Conservation (phyloP, 2,113 vertebrate species). For the Tiliqua scincoides region DNA sequence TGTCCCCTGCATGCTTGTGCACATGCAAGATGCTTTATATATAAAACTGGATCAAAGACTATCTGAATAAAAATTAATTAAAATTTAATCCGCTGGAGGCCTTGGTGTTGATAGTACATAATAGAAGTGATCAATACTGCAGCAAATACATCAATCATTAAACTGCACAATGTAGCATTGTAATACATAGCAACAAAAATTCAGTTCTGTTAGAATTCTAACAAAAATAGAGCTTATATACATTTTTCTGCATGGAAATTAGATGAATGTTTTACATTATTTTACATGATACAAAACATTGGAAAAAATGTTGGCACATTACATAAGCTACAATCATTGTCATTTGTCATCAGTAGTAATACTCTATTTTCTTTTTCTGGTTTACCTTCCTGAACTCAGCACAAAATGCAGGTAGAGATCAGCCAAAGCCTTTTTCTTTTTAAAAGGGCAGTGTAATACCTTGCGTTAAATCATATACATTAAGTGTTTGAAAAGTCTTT, state of each 20-base stretch:
- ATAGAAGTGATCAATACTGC: conserved; percentile 56
- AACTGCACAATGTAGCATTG: conserved; percentile 61
- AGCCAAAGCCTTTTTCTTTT: conserved; percentile 27
- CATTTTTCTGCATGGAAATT: conserved; percentile 71
- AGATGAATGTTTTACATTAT: conserved; percentile 68
- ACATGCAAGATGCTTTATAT: neutral
- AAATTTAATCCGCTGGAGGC: conserved; percentile 34
- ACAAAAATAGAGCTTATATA: conserved; percentile 84
- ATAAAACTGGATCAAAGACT: conserved; percentile 20
- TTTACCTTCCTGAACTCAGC: conserved; percentile 12
- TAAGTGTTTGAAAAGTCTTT: conserved; percentile 48
- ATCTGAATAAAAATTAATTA: conserved; percentile 54
- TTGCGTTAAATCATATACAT: conserved; percentile 45
- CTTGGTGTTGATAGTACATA: neutral
- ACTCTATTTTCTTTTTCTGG: neutral
- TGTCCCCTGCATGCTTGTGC: neutral
- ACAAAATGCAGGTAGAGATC: neutral
- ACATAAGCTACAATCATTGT: conserved; percentile 61
- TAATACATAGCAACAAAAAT: conserved; percentile 68
- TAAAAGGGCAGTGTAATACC: conserved; percentile 19
- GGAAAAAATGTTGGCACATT: conserved; percentile 77
- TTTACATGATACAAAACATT: conserved; percentile 78
- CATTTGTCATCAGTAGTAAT: conserved; percentile 32
- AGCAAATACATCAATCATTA: conserved; percentile 69
- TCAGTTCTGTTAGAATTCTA: conserved; percentile 69